Percentiles rank a stretch among this genome's conserved stretches.
Evolutionary conservation across 2,888 invertebrate species (phyloP).

Genomic region (Timema cristinae): DNA sequence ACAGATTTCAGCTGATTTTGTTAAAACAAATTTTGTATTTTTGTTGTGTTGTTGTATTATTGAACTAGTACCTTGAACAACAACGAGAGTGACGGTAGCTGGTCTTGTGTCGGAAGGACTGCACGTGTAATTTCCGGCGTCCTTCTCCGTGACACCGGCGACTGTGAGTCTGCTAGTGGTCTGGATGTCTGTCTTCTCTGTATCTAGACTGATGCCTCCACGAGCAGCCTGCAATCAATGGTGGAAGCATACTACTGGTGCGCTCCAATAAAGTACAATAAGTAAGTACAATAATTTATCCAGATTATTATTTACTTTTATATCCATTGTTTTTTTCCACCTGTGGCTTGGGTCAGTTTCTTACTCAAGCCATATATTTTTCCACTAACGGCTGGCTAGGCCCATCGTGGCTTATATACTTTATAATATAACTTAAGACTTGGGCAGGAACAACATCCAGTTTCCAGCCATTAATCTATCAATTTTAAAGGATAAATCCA

Average conservation of each 20-base stretch:
- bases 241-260: too few relatives aligned
- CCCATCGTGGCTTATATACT: too few relatives aligned
- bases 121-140: slow-evolving; percentile 62
- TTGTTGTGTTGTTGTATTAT: too few relatives aligned
- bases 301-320: neutral
- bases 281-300: neutral
- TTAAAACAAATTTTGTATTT: neutral
- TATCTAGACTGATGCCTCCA: slow-evolving; percentile 58
- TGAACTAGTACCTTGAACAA: slow-evolving; percentile 56
- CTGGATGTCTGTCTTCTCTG: slow-evolving; percentile 53
- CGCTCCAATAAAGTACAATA: slow-evolving; percentile 11
- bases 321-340: too few relatives aligned
- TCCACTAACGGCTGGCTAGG: too few relatives aligned
- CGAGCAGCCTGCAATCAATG: slow-evolving; percentile 14
- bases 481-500: too few relatives aligned
- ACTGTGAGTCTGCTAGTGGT: slow-evolving; percentile 59
- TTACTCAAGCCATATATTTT: too few relatives aligned
- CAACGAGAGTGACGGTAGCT: slow-evolving; percentile 57
- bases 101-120: slow-evolving; percentile 56
- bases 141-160: slow-evolving; percentile 52
- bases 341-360: too few relatives aligned
- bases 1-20: neutral
- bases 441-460: too few relatives aligned
- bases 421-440: too few relatives aligned
- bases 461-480: too few relatives aligned